Conservation (phyloP, 2,113 vertebrate genomes). For the Phaethon lepturus region DNA sequence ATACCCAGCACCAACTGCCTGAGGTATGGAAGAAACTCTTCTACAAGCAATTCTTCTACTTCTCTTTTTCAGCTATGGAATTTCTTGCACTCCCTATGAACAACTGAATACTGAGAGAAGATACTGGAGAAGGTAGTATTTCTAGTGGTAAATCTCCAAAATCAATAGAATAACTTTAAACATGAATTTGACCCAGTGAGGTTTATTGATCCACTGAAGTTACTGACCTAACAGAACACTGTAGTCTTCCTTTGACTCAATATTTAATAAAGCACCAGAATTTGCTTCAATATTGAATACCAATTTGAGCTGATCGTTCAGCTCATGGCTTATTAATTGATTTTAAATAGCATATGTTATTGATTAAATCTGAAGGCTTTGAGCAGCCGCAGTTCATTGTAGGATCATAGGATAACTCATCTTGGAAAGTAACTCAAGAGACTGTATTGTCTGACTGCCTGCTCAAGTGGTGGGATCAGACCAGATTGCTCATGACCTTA, state of each 20-base stretch:
- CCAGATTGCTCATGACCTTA: background rate
- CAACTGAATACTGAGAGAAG: background rate
- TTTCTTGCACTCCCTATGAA: background rate
- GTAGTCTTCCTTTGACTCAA: background rate
- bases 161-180: constrained; percentile 1
- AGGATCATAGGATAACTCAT: background rate
- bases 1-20: background rate
- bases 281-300: background rate
- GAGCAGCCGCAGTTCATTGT: background rate
- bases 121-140: background rate
- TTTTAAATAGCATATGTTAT: background rate
- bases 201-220: background rate
- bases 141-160: background rate
- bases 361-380: background rate
- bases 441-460: background rate
- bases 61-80: background rate
- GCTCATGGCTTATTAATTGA: background rate
- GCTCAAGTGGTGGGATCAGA: background rate
- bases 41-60: background rate
- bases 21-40: background rate
- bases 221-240: background rate
- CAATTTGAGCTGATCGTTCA: background rate
- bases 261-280: background rate
- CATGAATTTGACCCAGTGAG: background rate
- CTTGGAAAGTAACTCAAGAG: background rate